Evolutionary conservation across 1,140 invertebrate species (phyloP).

Genomic region (Pseudoatta argentina): DNA sequence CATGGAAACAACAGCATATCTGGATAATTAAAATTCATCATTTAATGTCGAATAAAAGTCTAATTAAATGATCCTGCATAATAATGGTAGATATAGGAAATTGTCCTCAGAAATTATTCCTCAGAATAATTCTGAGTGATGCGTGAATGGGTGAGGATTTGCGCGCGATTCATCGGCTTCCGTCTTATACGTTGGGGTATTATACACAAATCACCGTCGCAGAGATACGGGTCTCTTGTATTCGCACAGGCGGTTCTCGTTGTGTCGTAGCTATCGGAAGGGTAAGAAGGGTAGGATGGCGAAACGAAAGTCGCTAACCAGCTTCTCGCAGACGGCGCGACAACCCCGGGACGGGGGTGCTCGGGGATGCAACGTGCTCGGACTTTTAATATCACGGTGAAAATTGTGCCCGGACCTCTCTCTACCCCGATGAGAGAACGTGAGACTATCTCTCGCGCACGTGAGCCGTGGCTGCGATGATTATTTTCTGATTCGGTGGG

Average conservation of each 20-base stretch:
- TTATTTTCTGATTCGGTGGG: conserved; percentile 64
- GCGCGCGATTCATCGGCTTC: conserved; percentile 33
- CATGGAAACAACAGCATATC: neutral
- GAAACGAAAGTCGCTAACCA: conserved; percentile 61
- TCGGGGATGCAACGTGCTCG: conserved; percentile 54
- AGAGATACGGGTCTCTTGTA: conserved; percentile 13
- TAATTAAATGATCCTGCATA: neutral
- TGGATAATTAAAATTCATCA: neutral
- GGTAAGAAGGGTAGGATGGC: conserved; percentile 11
- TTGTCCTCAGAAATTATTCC: neutral
- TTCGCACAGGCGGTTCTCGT: conserved; percentile 14
- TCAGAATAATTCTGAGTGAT: neutral
- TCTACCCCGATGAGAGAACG: conserved; percentile 50
- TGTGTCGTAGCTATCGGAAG: conserved; percentile 35
- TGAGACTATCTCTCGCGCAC: conserved; percentile 59
- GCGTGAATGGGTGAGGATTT: conserved; percentile 8
- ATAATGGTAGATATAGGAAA: neutral
- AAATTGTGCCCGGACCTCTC: conserved; percentile 39
- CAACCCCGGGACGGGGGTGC: conserved; percentile 42
- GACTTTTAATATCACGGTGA: conserved; percentile 57
- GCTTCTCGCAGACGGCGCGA: conserved; percentile 46
- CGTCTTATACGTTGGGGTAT: neutral
- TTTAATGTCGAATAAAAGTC: neutral
- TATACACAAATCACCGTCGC: conserved; percentile 42
- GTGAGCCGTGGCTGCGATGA: conserved; percentile 56